Evolutionary conservation across 2,888 invertebrate genomes (phyloP), one percentile per base, ranked within the genome.

Genomic region (Plebejus melissa): DNA sequence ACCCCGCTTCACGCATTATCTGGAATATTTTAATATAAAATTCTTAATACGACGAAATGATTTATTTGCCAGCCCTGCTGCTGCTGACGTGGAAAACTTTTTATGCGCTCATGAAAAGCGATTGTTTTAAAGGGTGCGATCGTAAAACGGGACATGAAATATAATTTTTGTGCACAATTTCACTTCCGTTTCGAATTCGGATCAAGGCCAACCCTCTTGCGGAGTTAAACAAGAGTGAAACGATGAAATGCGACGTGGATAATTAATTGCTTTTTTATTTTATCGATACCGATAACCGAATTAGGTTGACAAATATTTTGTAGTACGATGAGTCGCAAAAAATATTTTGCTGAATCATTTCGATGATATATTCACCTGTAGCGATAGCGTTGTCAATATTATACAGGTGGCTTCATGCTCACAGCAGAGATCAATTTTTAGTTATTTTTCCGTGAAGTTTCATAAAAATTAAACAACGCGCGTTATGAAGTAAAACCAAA

Each of bases 31-130:
- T 72, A 72, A 28, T 54, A 72, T 13, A 4, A 32, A 72, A 72
- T 32, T 16, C 72, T 28, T 72, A 72, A 72, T 28, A 72, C 50
- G 54, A 11, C 32, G 32, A 72, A 72, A 72, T 50, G 70, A 71
- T 71, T 54, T 72, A 50, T 72, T 50, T 28, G 28, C 16, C 54
- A 54, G 32, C 72, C 72, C 32, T 65, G 32, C 32, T 50, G 22
- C 32, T 65, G 32, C 32, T 50, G 22, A 72, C 46, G 6, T 22
- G 72, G 32, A 54, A 72, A 72, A 41, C 41, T 70, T 41, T 70
- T 70, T 70, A 65, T 65, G 5, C 32, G 65, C 4, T 65, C 65
- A 65, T 36, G 65, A 36, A 65, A 65, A 2, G 32, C 32, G 32
- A 65, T 65, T 65, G 65, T 65, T 65, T 65, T 36, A 65, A 65